Base-by-base conservation (phyloP, 2,113 vertebrate species). In the Percopsis transmontana region DNA sequence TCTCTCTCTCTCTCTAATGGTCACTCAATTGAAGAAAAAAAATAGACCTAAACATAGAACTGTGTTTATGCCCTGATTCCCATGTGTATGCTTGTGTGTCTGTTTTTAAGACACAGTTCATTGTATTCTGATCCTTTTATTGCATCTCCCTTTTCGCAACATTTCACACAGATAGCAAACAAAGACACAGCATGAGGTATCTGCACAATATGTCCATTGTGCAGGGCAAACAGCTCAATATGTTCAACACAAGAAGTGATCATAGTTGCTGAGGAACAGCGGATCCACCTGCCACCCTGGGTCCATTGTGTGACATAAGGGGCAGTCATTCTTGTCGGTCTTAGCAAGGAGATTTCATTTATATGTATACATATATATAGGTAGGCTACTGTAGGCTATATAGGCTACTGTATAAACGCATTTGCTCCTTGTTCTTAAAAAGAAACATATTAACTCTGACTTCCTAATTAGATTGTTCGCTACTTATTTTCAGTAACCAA, bases 281-380 rank as follows among this genome's bases (percentile, higher is more conserved):
- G 68, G 62, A 85, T 81, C 82, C 86, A 87, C 86, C 88, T 89
- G 86, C 81, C 71, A 18, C 59, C 56, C 68, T 24, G 61, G 66
- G 62, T 72, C 83, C 86, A 39, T 87, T 87, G 79, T 84, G 50
- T 79, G 54, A 66, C 76, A 79, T 65, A 60, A 59, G 65, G 58
- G 48, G 18, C 20, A 65, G 65, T 69, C 53, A 67, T 66, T 74
- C 44, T 68, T 62, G 75, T 56, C 23, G 44, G 2, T 21, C 16
- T 19, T 40, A 23, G 19, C 24, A 58, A 57, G 1, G 1, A 2
- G 5, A 6, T 33, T 33, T 33, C n/a, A n/a, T n/a, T n/a, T n/a
- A n/a, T 33, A 33, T 33, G 27, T 6, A 6, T 33, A 33, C 5
- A 33, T 33, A 33, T 7, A n/a, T n/a, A n/a, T n/a, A n/a, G n/a